A percentile compares a stretch with the other conserved stretches of the same genome.
These are phyloP conservation scores for Enoplosus armatus DNA, from an alignment of 2,797 vertebrate genomes.

Conservation along the genomic window DNA sequence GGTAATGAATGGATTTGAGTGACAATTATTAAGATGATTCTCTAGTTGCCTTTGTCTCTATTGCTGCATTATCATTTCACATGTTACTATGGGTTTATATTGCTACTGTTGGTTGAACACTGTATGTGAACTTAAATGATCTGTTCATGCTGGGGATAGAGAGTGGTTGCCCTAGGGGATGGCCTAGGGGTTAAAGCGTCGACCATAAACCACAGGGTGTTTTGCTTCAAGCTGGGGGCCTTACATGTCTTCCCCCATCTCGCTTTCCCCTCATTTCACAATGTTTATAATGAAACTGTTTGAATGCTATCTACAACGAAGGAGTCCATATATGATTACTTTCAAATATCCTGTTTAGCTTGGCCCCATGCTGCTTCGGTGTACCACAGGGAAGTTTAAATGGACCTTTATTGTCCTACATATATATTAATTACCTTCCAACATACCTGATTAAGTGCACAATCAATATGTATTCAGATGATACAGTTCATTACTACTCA, in stretches of 20 bases:
- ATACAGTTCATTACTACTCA: background rate
- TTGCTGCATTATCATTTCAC: constrained; percentile 3
- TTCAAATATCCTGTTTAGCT: background rate
- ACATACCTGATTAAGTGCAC: background rate
- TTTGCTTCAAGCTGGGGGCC: background rate
- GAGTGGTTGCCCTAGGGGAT: background rate
- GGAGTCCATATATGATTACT: background rate
- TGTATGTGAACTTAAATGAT: background rate
- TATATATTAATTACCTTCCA: background rate
- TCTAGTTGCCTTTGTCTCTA: too few relatives aligned
- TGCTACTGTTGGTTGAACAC: background rate
- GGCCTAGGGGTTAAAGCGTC: too few relatives aligned
- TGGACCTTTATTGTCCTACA: background rate
- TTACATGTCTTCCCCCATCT: background rate
- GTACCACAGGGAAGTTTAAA: background rate
- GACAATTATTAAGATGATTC: too few relatives aligned
- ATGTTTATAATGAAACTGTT: background rate
- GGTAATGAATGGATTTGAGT: background rate
- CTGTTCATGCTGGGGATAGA: background rate
- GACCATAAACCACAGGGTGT: too few relatives aligned
- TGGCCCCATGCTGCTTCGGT: background rate
- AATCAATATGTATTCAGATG: background rate
- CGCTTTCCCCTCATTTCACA: background rate
- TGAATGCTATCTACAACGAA: background rate
- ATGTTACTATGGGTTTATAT: background rate